These are phyloP conservation scores for Solea solea DNA, from an alignment of 2,113 vertebrate genomes.

Conservation along the genomic window DNA sequence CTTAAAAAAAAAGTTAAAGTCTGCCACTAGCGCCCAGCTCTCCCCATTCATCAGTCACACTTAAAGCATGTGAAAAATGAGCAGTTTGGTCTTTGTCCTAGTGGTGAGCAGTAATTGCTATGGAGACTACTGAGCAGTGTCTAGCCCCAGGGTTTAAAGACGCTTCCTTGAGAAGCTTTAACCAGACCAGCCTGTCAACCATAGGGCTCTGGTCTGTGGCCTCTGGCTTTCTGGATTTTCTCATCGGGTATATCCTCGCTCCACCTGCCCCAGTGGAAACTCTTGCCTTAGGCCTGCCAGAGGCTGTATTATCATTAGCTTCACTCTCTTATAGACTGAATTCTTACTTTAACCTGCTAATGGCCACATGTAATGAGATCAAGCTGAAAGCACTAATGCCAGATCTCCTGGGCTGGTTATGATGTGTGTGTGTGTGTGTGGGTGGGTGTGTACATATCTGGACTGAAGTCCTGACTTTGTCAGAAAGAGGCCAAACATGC, in stretches of 20 bases:
- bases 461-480: slow-evolving; percentile 32
- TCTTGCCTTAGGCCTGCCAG: slow-evolving; percentile 39
- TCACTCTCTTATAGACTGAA: slow-evolving; percentile 31
- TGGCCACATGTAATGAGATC: slow-evolving; percentile 45
- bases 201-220: slow-evolving; percentile 17
- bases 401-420: slow-evolving; percentile 7
- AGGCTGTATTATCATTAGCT: slow-evolving; percentile 26
- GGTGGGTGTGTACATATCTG: slow-evolving; percentile 44
- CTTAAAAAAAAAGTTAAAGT: slow-evolving; percentile 7
- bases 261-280: slow-evolving; percentile 15
- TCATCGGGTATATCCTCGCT: slow-evolving; percentile 21
- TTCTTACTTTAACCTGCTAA: slow-evolving; percentile 32
- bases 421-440: slow-evolving; percentile 7
- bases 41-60: slow-evolving; percentile 30
- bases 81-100: slow-evolving; percentile 15
- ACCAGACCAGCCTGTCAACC: slow-evolving; percentile 33
- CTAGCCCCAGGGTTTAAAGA: slow-evolving; percentile 30
- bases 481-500: slow-evolving; percentile 10
- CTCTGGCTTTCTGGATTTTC: slow-evolving; percentile 35
- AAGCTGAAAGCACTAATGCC: slow-evolving; percentile 38
- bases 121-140: slow-evolving; percentile 11
- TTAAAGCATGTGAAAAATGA: slow-evolving; percentile 4
- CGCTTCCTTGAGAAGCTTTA: slow-evolving; percentile 17
- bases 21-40: slow-evolving; percentile 3
- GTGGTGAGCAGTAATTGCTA: slow-evolving; percentile 35